These are phyloP conservation scores for Drosophila hamatofila DNA, from an alignment of 2,888 invertebrate species.

Conservation along the genomic window DNA sequence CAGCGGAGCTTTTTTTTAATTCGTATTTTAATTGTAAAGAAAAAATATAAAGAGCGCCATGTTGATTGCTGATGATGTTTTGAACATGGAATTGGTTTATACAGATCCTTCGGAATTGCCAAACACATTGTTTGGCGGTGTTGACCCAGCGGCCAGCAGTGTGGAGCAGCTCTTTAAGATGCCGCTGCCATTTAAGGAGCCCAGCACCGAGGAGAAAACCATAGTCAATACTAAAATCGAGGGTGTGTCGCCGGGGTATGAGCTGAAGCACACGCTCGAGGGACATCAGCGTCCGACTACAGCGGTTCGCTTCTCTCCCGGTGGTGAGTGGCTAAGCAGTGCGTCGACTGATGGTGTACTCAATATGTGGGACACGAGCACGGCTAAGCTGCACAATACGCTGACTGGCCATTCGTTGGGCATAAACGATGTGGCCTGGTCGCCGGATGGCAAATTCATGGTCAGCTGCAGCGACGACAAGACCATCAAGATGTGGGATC, in stretches of 20 bases:
- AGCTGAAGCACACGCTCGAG: conserved; percentile 96
- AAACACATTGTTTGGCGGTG: neutral
- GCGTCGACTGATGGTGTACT: conserved; percentile 98
- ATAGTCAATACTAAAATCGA: conserved; percentile 82
- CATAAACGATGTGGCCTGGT: conserved; percentile 99
- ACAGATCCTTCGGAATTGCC: conserved; percentile 9
- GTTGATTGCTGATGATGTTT: conserved; percentile 1
- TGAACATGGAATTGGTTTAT: neutral
- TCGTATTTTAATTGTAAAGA: neutral
- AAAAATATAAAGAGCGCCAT: neutral
- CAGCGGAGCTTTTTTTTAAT: neutral
- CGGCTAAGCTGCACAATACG: conserved; percentile 98
- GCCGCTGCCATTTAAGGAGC: conserved; percentile 28
- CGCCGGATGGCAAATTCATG: conserved; percentile 95
- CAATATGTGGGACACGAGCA: conserved; percentile 98
- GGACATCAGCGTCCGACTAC: conserved; percentile 99
- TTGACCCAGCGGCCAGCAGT: neutral
- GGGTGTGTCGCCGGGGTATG: conserved; percentile 92
- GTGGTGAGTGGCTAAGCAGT: conserved; percentile 98
- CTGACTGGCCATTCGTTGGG: conserved; percentile 98
- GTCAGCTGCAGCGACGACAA: conserved; percentile 98
- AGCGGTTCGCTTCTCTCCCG: conserved; percentile 98
- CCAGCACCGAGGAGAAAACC: neutral
- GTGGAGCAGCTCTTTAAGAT: conserved; percentile 40
- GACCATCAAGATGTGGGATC: conserved; percentile 94